Conservation (phyloP, 2,888 invertebrate genomes). For the Emmelina monodactyla region DNA sequence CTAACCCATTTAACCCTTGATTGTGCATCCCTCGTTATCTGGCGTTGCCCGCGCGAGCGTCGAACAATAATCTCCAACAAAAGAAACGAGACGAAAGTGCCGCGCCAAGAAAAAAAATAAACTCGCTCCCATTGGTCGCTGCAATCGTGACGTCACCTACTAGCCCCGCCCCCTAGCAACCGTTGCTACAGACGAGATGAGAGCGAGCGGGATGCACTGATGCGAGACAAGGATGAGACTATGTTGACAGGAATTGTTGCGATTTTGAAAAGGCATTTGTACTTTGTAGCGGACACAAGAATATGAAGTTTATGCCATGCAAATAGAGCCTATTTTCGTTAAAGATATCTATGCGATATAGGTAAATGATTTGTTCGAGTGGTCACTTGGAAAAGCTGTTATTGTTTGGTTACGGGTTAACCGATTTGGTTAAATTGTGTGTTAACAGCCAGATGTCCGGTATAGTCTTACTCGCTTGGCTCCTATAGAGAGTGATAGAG, state of each 20-base stretch:
- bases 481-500: constrained; percentile 20
- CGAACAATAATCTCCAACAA: constrained; percentile 21
- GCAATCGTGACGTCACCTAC: constrained; percentile 46
- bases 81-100: constrained; percentile 47
- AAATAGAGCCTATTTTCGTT: too few relatives aligned
- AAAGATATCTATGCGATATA: too few relatives aligned
- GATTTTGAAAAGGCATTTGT: too few relatives aligned
- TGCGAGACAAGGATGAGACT: constrained; percentile 40
- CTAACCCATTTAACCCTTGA: not conserved
- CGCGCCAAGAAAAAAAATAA: constrained; percentile 39
- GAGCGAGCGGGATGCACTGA: constrained; percentile 34
- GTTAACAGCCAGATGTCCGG: constrained; percentile 56
- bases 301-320: too few relatives aligned
- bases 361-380: too few relatives aligned
- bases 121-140: constrained; percentile 40
- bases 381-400: constrained; percentile 63
- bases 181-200: constrained; percentile 61
- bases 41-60: not conserved
- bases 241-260: constrained; percentile 29
- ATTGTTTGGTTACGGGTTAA: constrained; percentile 65
- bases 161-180: constrained; percentile 60
- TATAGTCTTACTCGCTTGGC: constrained; percentile 30
- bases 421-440: constrained; percentile 64
- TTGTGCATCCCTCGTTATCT: not conserved
- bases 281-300: too few relatives aligned